These are phyloP conservation scores for Turdus rufiventris DNA, from an alignment of 2,113 vertebrate genomes.

Conservation along the genomic window DNA sequence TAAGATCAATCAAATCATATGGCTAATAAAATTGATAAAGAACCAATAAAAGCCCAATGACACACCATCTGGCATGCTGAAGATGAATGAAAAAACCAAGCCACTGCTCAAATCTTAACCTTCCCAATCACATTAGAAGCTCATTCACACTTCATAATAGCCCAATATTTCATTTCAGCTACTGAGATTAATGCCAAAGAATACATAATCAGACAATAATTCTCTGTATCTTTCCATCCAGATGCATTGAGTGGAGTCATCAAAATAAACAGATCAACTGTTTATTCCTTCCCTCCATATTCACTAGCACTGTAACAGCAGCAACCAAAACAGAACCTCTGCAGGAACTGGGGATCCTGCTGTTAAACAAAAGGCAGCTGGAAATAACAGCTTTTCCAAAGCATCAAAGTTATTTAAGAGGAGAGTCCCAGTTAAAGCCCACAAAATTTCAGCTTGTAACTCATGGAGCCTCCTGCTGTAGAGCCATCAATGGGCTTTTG, in stretches of 20 bases:
- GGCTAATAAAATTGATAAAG: constrained; percentile 76
- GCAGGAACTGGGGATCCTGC: neutral
- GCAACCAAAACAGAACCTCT: neutral
- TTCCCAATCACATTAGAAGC: constrained; percentile 23
- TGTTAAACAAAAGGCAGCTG: constrained; percentile 1
- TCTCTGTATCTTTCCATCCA: neutral
- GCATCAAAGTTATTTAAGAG: neutral
- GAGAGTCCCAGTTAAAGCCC: neutral
- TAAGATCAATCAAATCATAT: constrained; percentile 74
- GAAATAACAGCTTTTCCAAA: neutral
- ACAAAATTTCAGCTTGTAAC: neutral
- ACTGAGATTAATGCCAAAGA: constrained; percentile 17
- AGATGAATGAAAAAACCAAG: constrained; percentile 51
- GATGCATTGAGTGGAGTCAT: neutral
- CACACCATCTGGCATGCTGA: constrained; percentile 10
- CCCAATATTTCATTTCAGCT: constrained; percentile 12
- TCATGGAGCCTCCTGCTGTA: neutral
- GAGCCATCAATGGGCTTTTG: neutral
- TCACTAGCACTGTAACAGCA: neutral
- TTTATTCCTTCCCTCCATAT: neutral
- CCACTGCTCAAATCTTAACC: neutral
- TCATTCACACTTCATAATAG: neutral
- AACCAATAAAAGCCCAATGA: constrained; percentile 52
- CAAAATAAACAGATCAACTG: neutral
- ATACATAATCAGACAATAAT: constrained; percentile 36